phyloP scores from a whole-genome alignment of 2,888 invertebrate species.

The Sarcophaga caerulescens region DNA sequence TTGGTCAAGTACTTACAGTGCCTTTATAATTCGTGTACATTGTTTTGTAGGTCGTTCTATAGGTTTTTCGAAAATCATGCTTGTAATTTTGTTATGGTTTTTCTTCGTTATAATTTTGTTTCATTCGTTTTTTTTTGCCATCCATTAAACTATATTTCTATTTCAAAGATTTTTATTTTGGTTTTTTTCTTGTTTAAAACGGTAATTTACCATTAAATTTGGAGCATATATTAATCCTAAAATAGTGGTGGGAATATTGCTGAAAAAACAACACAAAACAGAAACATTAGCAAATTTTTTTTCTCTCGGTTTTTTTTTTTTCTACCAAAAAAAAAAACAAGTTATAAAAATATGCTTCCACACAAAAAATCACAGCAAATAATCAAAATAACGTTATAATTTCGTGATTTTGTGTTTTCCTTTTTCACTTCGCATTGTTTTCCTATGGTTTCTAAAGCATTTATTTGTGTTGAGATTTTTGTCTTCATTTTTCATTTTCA shows the following conservation, averaged over 20 bases:
- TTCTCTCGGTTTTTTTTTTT: no score
- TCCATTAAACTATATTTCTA: conserved; percentile 15
- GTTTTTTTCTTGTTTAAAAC: conserved; percentile 57
- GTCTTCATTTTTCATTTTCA: not conserved
- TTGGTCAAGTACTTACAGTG: conserved; percentile 9
- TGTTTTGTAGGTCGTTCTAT: conserved; percentile 67
- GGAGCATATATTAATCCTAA: conserved; percentile 65
- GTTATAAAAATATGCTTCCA: no score
- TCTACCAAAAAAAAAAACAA: no score
- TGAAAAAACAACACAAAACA: not conserved
- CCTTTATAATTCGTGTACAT: conserved; percentile 63
- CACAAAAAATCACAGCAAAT: no score
- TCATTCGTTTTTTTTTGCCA: conserved; percentile 4
- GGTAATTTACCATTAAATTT: conserved; percentile 72
- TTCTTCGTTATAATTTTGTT: not conserved
- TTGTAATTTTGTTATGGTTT: conserved; percentile 66
- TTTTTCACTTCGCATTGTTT: no score
- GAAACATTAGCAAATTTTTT: no score
- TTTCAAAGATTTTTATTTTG: conserved; percentile 6
- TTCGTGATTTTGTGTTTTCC: not conserved
- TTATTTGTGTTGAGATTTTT: conserved; percentile 13
- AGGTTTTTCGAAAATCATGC: conserved; percentile 61
- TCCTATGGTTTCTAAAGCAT: no score
- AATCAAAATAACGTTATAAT: no score
- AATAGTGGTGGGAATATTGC: conserved; percentile 59